phyloP scores from a whole-genome alignment of 2,797 vertebrate species.

The Peromyscus eremicus region DNA sequence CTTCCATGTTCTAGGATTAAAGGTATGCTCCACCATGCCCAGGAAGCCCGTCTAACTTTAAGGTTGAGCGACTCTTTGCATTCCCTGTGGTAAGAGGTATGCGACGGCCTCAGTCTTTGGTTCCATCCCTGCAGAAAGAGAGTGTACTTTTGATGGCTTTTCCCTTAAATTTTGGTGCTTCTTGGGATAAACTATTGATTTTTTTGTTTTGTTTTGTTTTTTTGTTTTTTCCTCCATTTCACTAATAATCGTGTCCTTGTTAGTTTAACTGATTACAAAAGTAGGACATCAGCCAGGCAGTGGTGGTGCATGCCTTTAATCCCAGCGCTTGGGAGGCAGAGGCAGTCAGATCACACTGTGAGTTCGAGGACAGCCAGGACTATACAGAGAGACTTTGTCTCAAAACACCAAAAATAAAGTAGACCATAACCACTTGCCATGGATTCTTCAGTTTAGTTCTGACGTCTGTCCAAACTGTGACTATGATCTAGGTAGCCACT shows the following conservation, averaged over 20 bases:
- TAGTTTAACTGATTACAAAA: slow-evolving; percentile 28
- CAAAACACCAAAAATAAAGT: not conserved
- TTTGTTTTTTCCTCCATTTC: slow-evolving; percentile 8
- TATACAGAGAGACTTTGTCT: not conserved
- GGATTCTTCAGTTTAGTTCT: slow-evolving; percentile 13
- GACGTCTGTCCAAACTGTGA: slow-evolving; percentile 22
- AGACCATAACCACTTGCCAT: not conserved
- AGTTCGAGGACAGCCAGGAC: not conserved
- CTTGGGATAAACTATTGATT: slow-evolving; percentile 19
- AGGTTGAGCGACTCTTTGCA: not conserved
- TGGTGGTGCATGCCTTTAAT: not conserved
- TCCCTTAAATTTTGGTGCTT: not conserved
- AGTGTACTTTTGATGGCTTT: not conserved
- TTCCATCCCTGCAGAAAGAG: not conserved
- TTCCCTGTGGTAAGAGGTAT: not conserved
- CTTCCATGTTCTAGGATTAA: not conserved
- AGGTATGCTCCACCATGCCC: not conserved
- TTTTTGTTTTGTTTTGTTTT: too few species aligned
- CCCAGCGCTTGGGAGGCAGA: not conserved
- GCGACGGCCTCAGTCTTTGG: not conserved
- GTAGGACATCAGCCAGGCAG: not conserved
- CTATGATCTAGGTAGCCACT: not conserved
- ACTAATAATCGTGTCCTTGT: not conserved
- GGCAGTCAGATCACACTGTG: not conserved
- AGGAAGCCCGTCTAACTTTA: not conserved